Base-by-base conservation (phyloP, 2,113 vertebrate genomes). In the Ariopsis seemanni region DNA sequence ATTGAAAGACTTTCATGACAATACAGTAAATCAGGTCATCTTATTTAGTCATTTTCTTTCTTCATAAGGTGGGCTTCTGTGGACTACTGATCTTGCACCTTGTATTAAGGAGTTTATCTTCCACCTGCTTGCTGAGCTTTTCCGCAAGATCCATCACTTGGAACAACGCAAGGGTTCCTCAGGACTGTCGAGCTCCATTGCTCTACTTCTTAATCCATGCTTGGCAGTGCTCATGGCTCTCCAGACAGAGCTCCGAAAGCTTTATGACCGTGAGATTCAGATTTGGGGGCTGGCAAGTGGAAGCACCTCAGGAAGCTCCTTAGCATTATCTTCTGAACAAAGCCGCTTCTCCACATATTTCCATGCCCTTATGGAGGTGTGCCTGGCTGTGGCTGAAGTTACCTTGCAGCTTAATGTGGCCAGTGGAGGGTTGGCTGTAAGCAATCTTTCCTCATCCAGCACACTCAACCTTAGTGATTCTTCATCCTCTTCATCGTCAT, bases 271-370 rank as follows among this genome's bases (percentile, higher is more conserved):
- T 25, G 98, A 99, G 91, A 98, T 97, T 5, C 97, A 99, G 89
- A 96, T 96, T 91, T 99, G 98, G 98, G 94, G 92, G 3, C 91
- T 96, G 0, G 95, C 96, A 7, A 94, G 94, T 0, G 85, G 92
- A 0, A 94, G 92, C 48, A 88, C 0, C 25, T 94, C 95, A 0
- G 96, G 96, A 1, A 90, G 93, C 17, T 55, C 85, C 4, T 86
- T 95, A 0, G 95, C 93, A 0, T 94, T 88, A 0, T 92, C 95
- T 0, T 87, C 93, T 0, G 98, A 99, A 89, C 98, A 98, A 88
- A 97, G 97, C 63, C 95, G 98, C 0, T 99, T 99, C 92, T 99
- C 98, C 10, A 99, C 97, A 0, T 99, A 99, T 42, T 99, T 99
- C 65, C 98, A 99, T 0, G 98, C 98, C 0, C 93, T 99, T 86